phyloP scores from a whole-genome alignment of 2,113 vertebrate genomes.

The Clarias batrachus region DNA sequence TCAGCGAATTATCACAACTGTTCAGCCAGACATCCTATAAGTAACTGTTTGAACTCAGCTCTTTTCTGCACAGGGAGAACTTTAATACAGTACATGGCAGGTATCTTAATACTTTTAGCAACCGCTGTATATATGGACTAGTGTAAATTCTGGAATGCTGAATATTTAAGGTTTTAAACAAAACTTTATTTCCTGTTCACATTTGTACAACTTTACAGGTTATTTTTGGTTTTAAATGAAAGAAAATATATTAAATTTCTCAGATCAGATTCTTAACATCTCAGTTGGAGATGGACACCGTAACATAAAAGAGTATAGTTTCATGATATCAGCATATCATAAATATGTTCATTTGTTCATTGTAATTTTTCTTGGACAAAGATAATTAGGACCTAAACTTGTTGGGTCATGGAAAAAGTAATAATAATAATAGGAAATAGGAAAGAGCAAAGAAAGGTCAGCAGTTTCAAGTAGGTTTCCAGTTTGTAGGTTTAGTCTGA shows the following conservation, averaged over 20 bases:
- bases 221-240: not conserved
- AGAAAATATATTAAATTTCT: not conserved
- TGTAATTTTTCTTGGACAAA: constrained; percentile 8
- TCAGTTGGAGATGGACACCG: not conserved
- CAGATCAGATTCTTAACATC: not conserved
- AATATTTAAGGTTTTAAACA: not conserved
- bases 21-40: no score
- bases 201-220: not conserved
- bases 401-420: not conserved
- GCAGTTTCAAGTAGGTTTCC: constrained; percentile 21
- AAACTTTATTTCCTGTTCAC: not conserved
- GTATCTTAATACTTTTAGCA: no score
- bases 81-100: no score
- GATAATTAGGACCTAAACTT: not conserved
- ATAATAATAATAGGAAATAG: not conserved
- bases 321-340: not conserved
- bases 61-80: no score
- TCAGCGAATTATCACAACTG: no score
- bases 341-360: not conserved
- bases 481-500: constrained; percentile 17
- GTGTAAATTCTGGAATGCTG: not conserved
- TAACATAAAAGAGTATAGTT: not conserved
- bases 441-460: constrained; percentile 14
- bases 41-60: no score
- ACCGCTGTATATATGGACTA: not conserved